A percentile compares a stretch with the other conserved stretches of the same genome.
phyloP scores from a whole-genome alignment of 1,140 invertebrate genomes.

The honey bee (Apis mellifera) region Amel_HAv3.1 CM009944.2:4164001-4164500 shows the following conservation, averaged over 20 bases:
- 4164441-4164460: slow-evolving; percentile 9
- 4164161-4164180: too few species aligned
- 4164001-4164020: too few species aligned
- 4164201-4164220: neutral
- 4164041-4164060: too few species aligned
- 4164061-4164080: too few species aligned
- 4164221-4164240: neutral
- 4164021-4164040: too few species aligned
- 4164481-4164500: neutral
- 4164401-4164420: slow-evolving; percentile 56
- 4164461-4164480: slow-evolving; percentile 1
- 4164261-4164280: slow-evolving; percentile 49
- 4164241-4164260: slow-evolving; percentile 23
- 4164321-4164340: slow-evolving; percentile 59
- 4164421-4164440: slow-evolving; percentile 26
- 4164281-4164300: slow-evolving; percentile 39
- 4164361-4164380: slow-evolving; percentile 64
- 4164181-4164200: too few species aligned
- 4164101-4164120: too few species aligned
- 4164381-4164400: slow-evolving; percentile 29
- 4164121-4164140: too few species aligned
- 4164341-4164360: slow-evolving; percentile 73
- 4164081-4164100: too few species aligned
- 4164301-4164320: slow-evolving; percentile 50
- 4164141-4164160: too few species aligned